These are phyloP conservation scores for Heterodera schachtii DNA, from an alignment of 1,140 invertebrate species.

Conservation along the genomic window DNA sequence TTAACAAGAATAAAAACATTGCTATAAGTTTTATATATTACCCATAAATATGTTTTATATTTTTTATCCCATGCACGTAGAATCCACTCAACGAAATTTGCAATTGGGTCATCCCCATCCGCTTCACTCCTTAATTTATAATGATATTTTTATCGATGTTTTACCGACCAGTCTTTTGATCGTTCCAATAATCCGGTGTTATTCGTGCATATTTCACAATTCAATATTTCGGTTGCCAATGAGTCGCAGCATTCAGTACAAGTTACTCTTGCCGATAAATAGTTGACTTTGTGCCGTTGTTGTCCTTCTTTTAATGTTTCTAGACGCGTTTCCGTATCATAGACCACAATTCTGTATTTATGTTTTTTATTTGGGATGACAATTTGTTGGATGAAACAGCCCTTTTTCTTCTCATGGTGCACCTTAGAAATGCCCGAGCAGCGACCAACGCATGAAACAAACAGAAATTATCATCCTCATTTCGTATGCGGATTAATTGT, in stretches of 20 bases:
- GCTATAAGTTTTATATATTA: background rate
- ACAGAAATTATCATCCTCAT: background rate
- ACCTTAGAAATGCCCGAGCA: background rate
- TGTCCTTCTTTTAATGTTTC: background rate
- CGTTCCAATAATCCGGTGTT: background rate
- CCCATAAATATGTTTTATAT: background rate
- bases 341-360: background rate
- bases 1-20: background rate
- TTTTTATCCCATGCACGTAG: background rate
- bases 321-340: background rate
- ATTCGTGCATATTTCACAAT: background rate
- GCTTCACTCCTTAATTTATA: conserved; percentile 7
- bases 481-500: background rate
- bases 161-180: background rate
- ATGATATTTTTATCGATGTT: background rate
- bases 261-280: background rate
- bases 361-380: background rate
- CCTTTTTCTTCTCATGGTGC: background rate
- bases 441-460: background rate
- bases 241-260: background rate
- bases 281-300: background rate
- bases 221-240: background rate
- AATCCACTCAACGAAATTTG: background rate
- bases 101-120: background rate
- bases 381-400: conserved; percentile 5